Percentiles rank a stretch among this genome's conserved stretches.
Conservation (phyloP, 64 coral and sea anemone genomes). For the Platygyra sinensis region DNA sequence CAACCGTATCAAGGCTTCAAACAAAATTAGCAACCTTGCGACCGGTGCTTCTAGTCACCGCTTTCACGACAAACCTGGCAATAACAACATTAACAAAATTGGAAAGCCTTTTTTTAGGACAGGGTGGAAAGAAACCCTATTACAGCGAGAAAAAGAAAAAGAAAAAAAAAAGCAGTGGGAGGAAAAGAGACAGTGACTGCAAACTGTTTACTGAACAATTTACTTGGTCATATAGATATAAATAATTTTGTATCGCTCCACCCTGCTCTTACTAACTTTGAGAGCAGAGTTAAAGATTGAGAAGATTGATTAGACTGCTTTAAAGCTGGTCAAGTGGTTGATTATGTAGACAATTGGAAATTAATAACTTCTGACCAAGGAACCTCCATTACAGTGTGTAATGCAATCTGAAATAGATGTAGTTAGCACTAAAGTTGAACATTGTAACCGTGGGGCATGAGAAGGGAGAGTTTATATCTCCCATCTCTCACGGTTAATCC, state of each 20-base stretch:
- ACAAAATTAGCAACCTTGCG: conserved; percentile 49
- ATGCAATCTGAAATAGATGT: conserved; percentile 22
- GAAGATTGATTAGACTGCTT: too few relatives aligned
- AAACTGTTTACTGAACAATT: not conserved
- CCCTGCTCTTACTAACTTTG: conserved; percentile 42
- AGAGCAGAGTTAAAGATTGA: too few relatives aligned
- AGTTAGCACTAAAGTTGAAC: conserved; percentile 18
- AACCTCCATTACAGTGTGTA: conserved; percentile 8
- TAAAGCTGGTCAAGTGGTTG: conserved; percentile 35
- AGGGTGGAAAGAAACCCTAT: conserved; percentile 18
- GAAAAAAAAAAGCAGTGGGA: conserved; percentile 27
- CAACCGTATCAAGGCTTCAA: conserved; percentile 63
- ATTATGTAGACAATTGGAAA: conserved; percentile 53
- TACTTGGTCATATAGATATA: not conserved
- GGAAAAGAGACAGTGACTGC: conserved; percentile 21
- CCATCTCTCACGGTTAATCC: conserved; percentile 21
- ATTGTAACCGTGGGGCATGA: conserved; percentile 15
- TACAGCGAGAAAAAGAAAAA: too few relatives aligned
- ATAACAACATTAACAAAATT: conserved; percentile 16
- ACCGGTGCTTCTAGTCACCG: conserved; percentile 9
- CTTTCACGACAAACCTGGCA: conserved; percentile 28
- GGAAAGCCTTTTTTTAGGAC: conserved; percentile 38
- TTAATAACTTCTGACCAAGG: conserved; percentile 32
- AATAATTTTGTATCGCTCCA: not conserved
- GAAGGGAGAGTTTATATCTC: conserved; percentile 32